A percentile compares a stretch with the other conserved stretches of the same genome.
phyloP scores from a whole-genome alignment of 2,888 invertebrate species.

The Apamea epomidion region DNA sequence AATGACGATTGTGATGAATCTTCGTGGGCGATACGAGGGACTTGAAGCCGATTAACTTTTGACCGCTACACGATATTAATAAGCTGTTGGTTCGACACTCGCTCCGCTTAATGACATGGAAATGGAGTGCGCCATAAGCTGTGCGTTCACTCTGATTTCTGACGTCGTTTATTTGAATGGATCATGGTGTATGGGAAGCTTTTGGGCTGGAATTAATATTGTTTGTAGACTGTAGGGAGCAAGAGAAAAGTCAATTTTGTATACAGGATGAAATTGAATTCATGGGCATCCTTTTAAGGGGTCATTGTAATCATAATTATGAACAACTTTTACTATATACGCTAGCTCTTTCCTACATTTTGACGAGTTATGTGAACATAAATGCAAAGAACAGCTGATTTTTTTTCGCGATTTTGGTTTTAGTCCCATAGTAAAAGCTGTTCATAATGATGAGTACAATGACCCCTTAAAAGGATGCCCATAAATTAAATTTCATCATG shows the following conservation, averaged over 20 bases:
- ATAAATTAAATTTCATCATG: too few relatives aligned
- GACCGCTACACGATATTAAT: constrained; percentile 88
- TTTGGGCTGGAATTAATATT: constrained; percentile 43
- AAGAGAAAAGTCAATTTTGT: neutral
- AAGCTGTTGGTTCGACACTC: constrained; percentile 82
- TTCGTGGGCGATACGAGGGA: constrained; percentile 90
- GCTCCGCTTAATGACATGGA: constrained; percentile 85
- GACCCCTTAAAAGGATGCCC: too few relatives aligned
- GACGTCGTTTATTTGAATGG: constrained; percentile 76
- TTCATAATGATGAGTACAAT: too few relatives aligned
- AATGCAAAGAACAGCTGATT: too few relatives aligned
- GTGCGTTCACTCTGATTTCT: constrained; percentile 74
- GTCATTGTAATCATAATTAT: too few relatives aligned
- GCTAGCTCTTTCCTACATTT: too few relatives aligned
- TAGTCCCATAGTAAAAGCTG: too few relatives aligned
- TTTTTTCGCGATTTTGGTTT: too few relatives aligned
- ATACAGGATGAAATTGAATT: too few relatives aligned
- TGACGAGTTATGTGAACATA: too few relatives aligned
- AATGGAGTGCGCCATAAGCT: constrained; percentile 77
- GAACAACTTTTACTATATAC: too few relatives aligned
- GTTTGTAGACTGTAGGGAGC: constrained; percentile 1
- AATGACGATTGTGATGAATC: constrained; percentile 91
- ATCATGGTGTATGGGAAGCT: constrained; percentile 67
- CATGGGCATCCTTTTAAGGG: too few relatives aligned
- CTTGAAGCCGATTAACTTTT: constrained; percentile 90